These are phyloP conservation scores for Rhinoderma darwinii DNA, from an alignment of 2,113 vertebrate genomes.

Conservation along the genomic window DNA sequence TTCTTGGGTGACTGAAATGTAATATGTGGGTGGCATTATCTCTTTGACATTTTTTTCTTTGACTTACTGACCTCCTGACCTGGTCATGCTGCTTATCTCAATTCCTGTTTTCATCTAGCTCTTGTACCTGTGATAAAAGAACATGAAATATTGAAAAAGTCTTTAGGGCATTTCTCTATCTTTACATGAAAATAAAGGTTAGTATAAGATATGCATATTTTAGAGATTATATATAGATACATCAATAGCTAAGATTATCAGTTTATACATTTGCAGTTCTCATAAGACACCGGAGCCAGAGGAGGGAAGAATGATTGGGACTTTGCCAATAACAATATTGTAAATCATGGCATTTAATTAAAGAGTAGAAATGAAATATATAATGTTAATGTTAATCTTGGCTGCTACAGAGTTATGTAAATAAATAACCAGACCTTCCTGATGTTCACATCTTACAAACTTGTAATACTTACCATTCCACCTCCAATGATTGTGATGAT, in stretches of 20 bases:
- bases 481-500: neutral
- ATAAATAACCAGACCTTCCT: neutral
- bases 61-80: constrained; percentile 14
- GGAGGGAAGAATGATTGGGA: neutral
- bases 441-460: neutral
- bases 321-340: neutral
- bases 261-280: neutral
- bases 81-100: neutral
- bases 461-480: neutral
- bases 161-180: neutral
- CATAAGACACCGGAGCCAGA: neutral
- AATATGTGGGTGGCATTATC: neutral
- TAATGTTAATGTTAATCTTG: constrained; percentile 3
- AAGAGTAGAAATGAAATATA: neutral
- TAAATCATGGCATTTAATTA: neutral
- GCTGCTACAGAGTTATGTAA: neutral
- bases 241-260: neutral
- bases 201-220: too few relatives aligned
- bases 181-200: neutral
- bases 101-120: neutral
- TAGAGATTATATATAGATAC: too few relatives aligned
- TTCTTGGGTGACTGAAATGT: neutral
- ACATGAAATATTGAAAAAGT: neutral
- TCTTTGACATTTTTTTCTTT: neutral
- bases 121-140: neutral